phyloP scores from a whole-genome alignment of 2,113 vertebrate genomes.

The Ginglymostoma cirratum region DNA sequence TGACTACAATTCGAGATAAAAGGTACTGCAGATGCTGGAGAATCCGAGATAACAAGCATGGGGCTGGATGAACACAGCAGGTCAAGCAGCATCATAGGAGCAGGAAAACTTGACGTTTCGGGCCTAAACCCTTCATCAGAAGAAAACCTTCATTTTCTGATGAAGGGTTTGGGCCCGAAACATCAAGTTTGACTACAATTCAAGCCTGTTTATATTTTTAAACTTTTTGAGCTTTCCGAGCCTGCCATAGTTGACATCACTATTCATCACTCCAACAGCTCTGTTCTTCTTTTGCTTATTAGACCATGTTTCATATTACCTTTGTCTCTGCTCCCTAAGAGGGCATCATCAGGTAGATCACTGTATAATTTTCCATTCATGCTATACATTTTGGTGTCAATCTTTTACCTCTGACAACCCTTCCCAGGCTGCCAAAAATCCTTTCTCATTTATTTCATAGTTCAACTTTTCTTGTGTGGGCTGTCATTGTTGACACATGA shows the following conservation, averaged over 20 bases:
- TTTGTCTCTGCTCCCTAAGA: neutral
- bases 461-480: neutral
- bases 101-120: no score
- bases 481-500: neutral
- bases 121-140: no score
- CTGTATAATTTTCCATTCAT: neutral
- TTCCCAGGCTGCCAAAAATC: neutral
- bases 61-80: no score
- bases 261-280: neutral
- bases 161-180: no score
- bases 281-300: neutral
- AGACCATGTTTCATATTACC: neutral
- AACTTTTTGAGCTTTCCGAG: neutral
- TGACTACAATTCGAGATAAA: neutral
- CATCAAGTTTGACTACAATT: no score
- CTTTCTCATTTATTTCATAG: neutral
- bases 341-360: neutral
- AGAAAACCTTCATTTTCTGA: no score
- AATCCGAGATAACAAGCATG: no score
- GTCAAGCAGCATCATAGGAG: no score
- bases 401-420: neutral
- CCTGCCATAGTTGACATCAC: neutral
- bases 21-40: no score
- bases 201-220: neutral
- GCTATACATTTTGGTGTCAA: neutral